These are phyloP conservation scores for Pycnomerus fuliginosus DNA, from an alignment of 2,888 invertebrate species.

Conservation along the genomic window DNA sequence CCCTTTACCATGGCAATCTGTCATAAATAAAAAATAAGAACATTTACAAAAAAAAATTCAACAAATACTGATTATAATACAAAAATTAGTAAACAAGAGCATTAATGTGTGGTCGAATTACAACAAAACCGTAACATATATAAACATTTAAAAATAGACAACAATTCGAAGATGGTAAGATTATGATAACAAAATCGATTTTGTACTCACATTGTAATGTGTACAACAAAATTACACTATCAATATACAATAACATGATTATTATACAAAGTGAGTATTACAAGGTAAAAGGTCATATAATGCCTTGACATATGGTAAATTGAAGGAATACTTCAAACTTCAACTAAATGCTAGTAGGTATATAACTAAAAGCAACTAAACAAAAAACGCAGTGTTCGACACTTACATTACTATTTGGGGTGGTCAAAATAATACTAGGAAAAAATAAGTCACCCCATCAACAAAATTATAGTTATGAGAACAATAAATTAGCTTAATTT, in stretches of 20 bases:
- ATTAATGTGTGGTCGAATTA: slow-evolving; percentile 29
- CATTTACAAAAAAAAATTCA: slow-evolving; percentile 31
- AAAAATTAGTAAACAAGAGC: slow-evolving; percentile 28
- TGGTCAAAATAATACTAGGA: no score
- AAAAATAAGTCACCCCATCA: slow-evolving; percentile 26
- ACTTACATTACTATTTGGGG: no score
- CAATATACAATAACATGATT: slow-evolving; percentile 34
- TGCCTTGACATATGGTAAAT: slow-evolving; percentile 51
- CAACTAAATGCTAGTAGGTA: slow-evolving; percentile 40
- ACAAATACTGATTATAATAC: slow-evolving; percentile 37
- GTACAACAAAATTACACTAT: slow-evolving; percentile 30
- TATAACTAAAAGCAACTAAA: slow-evolving; percentile 30
- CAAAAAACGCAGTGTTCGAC: no score
- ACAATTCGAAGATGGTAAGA: slow-evolving; percentile 45
- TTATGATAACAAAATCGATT: slow-evolving; percentile 38
- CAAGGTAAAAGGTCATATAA: slow-evolving; percentile 49
- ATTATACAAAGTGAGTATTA: slow-evolving; percentile 48
- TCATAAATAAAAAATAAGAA: slow-evolving; percentile 38
- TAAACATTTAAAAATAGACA: slow-evolving; percentile 49
- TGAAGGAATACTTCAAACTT: slow-evolving; percentile 44
- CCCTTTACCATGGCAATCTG: slow-evolving; percentile 50
- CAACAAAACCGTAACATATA: slow-evolving; percentile 27
- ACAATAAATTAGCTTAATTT: slow-evolving; percentile 41
- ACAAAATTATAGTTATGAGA: slow-evolving; percentile 32
- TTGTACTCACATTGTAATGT: slow-evolving; percentile 43